phyloP scores from a whole-genome alignment of 2,888 invertebrate species.

The Tubulanus polymorphus region DNA sequence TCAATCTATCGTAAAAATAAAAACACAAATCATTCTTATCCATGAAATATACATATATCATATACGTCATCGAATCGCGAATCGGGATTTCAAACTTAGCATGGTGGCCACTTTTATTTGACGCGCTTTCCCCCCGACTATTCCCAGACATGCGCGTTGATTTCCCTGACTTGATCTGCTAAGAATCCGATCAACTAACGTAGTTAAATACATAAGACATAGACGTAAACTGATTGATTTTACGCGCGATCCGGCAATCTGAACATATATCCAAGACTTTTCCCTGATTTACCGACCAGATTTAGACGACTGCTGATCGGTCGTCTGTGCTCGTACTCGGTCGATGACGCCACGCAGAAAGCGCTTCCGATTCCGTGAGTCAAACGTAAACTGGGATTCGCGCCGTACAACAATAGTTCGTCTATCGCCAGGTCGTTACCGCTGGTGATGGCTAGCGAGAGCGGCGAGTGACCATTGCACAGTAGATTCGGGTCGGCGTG shows the following conservation, averaged over 20 bases:
- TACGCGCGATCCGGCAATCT: no score
- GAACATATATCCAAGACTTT: no score
- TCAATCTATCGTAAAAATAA: constrained; percentile 37
- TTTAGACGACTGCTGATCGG: constrained; percentile 33
- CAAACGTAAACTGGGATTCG: constrained; percentile 44
- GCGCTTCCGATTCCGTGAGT: constrained; percentile 52
- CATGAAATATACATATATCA: no score
- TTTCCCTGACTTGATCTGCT: no score
- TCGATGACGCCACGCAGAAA: constrained; percentile 47
- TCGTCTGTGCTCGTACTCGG: constrained; percentile 47
- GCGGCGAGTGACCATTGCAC: constrained; percentile 51
- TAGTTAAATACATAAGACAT: no score
- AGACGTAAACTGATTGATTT: no score
- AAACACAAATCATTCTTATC: neutral
- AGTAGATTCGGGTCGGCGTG: constrained; percentile 46
- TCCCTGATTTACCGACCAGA: constrained; percentile 39
- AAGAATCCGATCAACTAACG: no score
- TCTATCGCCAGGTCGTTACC: constrained; percentile 52
- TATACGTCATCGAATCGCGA: no score
- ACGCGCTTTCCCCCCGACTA: no score
- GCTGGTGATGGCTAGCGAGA: constrained; percentile 48
- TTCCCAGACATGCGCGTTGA: no score
- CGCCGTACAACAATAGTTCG: constrained; percentile 40
- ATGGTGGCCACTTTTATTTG: no score
- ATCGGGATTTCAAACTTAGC: no score